A percentile compares a stretch with the other conserved stretches of the same genome.
These are phyloP conservation scores for Hiodon tergisus DNA, from an alignment of 2,113 vertebrate genomes.

Conservation along the genomic window DNA sequence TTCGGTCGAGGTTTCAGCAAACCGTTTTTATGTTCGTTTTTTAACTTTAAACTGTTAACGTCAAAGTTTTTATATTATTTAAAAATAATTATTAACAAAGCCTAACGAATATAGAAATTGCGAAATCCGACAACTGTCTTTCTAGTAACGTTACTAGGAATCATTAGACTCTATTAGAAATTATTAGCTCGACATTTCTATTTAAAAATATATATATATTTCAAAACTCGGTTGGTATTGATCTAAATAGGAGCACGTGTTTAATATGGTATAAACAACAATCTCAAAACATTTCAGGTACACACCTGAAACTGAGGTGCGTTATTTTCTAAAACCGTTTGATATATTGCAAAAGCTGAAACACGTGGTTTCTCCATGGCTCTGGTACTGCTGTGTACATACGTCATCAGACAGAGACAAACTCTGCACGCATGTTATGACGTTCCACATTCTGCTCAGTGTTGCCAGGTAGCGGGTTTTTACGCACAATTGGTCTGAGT, in stretches of 20 bases:
- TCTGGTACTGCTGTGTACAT: fast-evolving
- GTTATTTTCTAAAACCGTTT: conserved; percentile 33
- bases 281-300: background rate
- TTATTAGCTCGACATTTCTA: background rate
- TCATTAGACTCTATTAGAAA: too few relatives aligned
- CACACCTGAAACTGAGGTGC: conserved; percentile 42
- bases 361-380: conserved; percentile 60
- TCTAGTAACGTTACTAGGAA: too few relatives aligned
- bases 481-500: background rate
- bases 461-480: too few relatives aligned
- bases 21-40: background rate
- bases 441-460: background rate
- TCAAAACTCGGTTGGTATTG: too few relatives aligned
- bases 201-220: too few relatives aligned
- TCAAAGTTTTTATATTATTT: background rate
- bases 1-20: too few relatives aligned
- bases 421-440: background rate
- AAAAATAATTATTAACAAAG: background rate
- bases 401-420: conserved; percentile 40
- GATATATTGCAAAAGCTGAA: conserved; percentile 63
- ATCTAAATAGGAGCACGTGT: too few relatives aligned
- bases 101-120: too few relatives aligned
- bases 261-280: background rate
- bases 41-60: background rate
- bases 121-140: too few relatives aligned